Percentiles rank a stretch among this genome's conserved stretches.
These are phyloP conservation scores for Leuctra nigra DNA, from an alignment of 2,888 invertebrate genomes.

Conservation along the genomic window DNA sequence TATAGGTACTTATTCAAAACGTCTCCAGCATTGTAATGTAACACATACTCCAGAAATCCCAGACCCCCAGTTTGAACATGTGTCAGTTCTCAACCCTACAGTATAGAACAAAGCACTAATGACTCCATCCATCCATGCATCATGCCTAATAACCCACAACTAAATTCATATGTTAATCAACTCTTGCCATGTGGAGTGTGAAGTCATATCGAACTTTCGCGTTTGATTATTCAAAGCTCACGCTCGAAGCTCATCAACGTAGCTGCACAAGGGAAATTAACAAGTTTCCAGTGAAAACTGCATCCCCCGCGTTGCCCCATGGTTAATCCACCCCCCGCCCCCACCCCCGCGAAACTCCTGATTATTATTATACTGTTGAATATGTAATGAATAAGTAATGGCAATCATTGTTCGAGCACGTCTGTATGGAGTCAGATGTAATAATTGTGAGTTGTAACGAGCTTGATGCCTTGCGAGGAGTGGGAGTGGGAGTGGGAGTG, in stretches of 20 bases:
- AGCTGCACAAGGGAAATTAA: conserved; percentile 16
- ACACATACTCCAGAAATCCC: no score
- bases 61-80: no score
- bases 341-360: neutral
- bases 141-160: conserved; percentile 25
- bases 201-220: conserved; percentile 4
- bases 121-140: neutral
- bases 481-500: no score
- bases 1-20: neutral
- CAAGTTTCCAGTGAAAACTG: conserved; percentile 10
- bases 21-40: no score
- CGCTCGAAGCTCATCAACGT: neutral
- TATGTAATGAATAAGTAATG: conserved; percentile 10
- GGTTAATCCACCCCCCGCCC: neutral
- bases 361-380: conserved; percentile 13
- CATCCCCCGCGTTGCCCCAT: no score
- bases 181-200: neutral
- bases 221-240: conserved; percentile 16
- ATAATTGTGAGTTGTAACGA: no score
- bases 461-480: no score
- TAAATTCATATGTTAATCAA: conserved; percentile 28
- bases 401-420: neutral
- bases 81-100: no score
- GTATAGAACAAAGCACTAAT: no score
- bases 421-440: no score